Base-by-base conservation (phyloP, 2,888 invertebrate species). In the Drosophila niveifrons region DNA sequence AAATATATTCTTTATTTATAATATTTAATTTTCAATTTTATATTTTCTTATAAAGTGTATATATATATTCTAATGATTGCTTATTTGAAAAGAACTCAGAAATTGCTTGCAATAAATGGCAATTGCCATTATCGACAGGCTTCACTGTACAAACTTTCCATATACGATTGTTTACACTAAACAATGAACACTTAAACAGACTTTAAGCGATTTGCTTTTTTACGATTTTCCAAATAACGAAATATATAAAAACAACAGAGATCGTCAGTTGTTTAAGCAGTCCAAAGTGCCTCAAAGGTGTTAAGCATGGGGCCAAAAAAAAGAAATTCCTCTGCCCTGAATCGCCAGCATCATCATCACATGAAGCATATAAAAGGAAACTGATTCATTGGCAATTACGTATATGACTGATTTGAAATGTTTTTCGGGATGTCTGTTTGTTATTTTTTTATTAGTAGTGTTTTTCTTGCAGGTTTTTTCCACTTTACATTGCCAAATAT, bases 181-280 rank as follows among this genome's bases (percentile, higher is more conserved):
- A 44, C 75, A 85, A 85, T 88, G 82, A 78, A 73, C 85, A 85
- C 85, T 85, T 89, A 72, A 89, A 89, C 58, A 72, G 66, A 64
- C 51, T 85, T 81, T 79, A 88, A 85, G 85, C 85, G 79, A 73
- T 75, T 66, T 70, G 71, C 71, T 58, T 65, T 79, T 89, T 88
- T 77, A 82, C 72, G 81, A 51, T 80, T 17, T 82, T 88, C 66
- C 70, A 88, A 88, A 88, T 86, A 79, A 79, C 74, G 70, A 83
- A 82, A 76, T 80, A 82, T 66, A 76, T 76, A 63, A 57, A 65
- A 63, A 72, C 57, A 74, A 68, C 47, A 56, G 11, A 62, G 52
- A 29, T 74, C 59, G 34, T 53, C 53, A 73, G 66, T 56, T 66
- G 44, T 53, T 61, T 66, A 73, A 72, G 72, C 73, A 74, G 68